Evolutionary conservation across 2,888 invertebrate genomes (phyloP).

Genomic region (Apeira syringaria): DNA sequence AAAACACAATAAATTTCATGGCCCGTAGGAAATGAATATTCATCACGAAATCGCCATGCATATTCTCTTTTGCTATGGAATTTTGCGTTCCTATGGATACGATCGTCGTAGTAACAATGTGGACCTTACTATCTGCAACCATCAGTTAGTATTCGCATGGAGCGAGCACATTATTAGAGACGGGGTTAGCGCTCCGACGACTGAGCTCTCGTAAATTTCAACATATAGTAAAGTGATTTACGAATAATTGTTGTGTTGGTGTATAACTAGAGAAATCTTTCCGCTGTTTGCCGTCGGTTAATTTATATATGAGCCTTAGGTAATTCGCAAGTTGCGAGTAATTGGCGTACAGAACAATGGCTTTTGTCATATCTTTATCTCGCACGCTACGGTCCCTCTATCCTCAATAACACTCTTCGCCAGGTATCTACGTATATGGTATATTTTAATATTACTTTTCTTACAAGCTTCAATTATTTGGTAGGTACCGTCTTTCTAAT

Average conservation of each 20-base stretch:
- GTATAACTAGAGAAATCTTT: conserved; percentile 84
- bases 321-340: conserved; percentile 82
- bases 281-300: conserved; percentile 82
- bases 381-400: conserved; percentile 67
- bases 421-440: conserved; percentile 15
- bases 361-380: conserved; percentile 83
- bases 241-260: conserved; percentile 84
- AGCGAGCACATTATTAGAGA: conserved; percentile 47
- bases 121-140: conserved; percentile 55
- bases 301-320: conserved; percentile 84
- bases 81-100: conserved; percentile 65
- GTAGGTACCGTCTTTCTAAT: too few relatives aligned
- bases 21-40: conserved; percentile 84
- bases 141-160: conserved; percentile 64
- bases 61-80: conserved; percentile 79
- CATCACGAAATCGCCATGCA: conserved; percentile 84
- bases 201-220: conserved; percentile 80
- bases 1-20: conserved; percentile 84
- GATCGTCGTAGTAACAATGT: conserved; percentile 47
- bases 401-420: conserved; percentile 65
- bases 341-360: conserved; percentile 82
- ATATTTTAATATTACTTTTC: too few relatives aligned
- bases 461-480: too few relatives aligned
- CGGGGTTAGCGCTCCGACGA: conserved; percentile 59
- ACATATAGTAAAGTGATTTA: conserved; percentile 84